A percentile compares a stretch with the other conserved stretches of the same genome.
Evolutionary conservation across 2,888 invertebrate genomes (phyloP).

Genomic region (Aphidius colemani): DNA sequence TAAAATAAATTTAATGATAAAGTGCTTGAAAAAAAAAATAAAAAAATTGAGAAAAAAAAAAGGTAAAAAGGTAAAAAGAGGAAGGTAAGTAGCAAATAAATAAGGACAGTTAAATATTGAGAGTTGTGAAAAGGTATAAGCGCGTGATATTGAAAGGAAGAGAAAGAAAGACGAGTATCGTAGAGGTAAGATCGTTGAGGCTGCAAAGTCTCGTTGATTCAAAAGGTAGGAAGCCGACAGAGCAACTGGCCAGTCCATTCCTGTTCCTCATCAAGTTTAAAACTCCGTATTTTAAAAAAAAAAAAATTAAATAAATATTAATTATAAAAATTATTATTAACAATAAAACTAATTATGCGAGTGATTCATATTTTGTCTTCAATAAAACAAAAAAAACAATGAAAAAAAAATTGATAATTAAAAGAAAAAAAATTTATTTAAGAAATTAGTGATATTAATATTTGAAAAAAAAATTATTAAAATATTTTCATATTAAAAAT

Average conservation of each 20-base stretch:
- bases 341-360: too few relatives aligned
- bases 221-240: constrained; percentile 53
- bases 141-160: constrained; percentile 23
- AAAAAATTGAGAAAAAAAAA: constrained; percentile 4
- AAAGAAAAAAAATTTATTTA: too few relatives aligned
- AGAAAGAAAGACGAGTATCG: constrained; percentile 30
- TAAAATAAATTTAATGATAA: constrained; percentile 19
- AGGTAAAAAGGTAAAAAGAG: constrained; percentile 8
- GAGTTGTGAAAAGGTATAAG: constrained; percentile 24
- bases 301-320: too few relatives aligned
- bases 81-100: neutral
- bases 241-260: constrained; percentile 56
- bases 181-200: constrained; percentile 43
- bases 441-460: too few relatives aligned
- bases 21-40: neutral
- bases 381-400: too few relatives aligned
- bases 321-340: too few relatives aligned
- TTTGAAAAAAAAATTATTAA: too few relatives aligned
- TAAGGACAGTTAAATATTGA: constrained; percentile 25
- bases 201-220: constrained; percentile 56
- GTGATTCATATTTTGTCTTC: too few relatives aligned
- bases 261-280: constrained; percentile 58
- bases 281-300: neutral
- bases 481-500: too few relatives aligned
- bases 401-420: too few relatives aligned